phyloP scores from a whole-genome alignment of 2,888 invertebrate species.

The Seira musarum region DNA sequence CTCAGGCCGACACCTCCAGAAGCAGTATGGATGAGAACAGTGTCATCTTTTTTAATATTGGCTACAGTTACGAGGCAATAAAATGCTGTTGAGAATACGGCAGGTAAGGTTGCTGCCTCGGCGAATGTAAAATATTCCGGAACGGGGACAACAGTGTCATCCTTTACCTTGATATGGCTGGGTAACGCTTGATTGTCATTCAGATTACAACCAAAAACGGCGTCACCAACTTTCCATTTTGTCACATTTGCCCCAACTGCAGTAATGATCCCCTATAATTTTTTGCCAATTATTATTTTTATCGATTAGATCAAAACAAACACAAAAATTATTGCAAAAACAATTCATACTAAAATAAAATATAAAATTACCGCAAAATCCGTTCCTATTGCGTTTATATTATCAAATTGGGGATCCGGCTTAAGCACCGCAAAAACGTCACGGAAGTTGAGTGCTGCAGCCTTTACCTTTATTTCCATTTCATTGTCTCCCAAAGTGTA shows the following conservation, averaged over 20 bases:
- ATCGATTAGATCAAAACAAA: too few relatives aligned
- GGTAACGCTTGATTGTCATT: slow-evolving; percentile 24
- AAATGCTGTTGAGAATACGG: slow-evolving; percentile 32
- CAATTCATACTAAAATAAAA: too few relatives aligned
- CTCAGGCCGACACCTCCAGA: slow-evolving; percentile 61
- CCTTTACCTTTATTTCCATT: slow-evolving; percentile 45
- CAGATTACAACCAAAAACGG: slow-evolving; percentile 32
- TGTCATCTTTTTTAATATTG: slow-evolving; percentile 30
- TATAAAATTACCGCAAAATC: too few relatives aligned
- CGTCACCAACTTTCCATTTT: slow-evolving; percentile 36
- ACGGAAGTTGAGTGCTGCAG: slow-evolving; percentile 40
- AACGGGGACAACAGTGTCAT: not conserved
- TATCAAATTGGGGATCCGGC: slow-evolving; percentile 41
- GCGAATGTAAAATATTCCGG: slow-evolving; percentile 26
- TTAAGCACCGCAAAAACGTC: slow-evolving; percentile 53
- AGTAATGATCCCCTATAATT: slow-evolving; percentile 37
- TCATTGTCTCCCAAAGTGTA: slow-evolving; percentile 17
- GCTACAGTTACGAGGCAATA: slow-evolving; percentile 31
- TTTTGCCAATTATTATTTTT: too few relatives aligned
- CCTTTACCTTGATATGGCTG: slow-evolving; percentile 29
- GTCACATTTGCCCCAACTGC: slow-evolving; percentile 21
- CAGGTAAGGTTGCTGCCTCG: slow-evolving; percentile 36
- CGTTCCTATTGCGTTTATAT: slow-evolving; percentile 28
- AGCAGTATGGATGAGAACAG: slow-evolving; percentile 53
- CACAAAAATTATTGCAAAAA: too few relatives aligned